These are phyloP conservation scores for Timandra comae DNA, from an alignment of 2,888 invertebrate species.

Conservation along the genomic window DNA sequence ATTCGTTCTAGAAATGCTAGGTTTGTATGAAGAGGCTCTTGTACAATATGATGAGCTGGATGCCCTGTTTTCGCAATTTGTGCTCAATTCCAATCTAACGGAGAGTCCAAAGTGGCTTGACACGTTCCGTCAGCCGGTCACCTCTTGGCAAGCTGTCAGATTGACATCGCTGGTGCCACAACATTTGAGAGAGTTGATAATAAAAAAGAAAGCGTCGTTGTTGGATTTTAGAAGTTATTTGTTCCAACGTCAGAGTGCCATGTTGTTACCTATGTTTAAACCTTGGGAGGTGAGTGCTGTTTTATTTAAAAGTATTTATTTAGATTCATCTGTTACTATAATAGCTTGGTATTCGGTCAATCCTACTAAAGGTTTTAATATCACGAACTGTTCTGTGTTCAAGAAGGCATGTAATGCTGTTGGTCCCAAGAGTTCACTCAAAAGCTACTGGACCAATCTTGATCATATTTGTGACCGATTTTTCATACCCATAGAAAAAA, in stretches of 20 bases:
- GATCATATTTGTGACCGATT: no score
- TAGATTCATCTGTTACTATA: no score
- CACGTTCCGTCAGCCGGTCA: constrained; percentile 86
- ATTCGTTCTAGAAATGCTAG: constrained; percentile 95
- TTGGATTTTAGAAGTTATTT: constrained; percentile 95
- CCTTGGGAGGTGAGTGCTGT: constrained; percentile 91
- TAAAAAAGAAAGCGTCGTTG: constrained; percentile 80
- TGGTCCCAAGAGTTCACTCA: no score
- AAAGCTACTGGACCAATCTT: no score
- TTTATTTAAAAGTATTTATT: no score
- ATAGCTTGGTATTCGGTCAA: no score
- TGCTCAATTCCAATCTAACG: constrained; percentile 93
- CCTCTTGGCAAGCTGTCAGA: constrained; percentile 89
- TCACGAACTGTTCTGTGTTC: no score
- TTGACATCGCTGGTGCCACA: constrained; percentile 78
- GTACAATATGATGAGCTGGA: constrained; percentile 98
- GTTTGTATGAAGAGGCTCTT: constrained; percentile 93
- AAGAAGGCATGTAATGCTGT: no score
- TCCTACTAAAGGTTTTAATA: no score
- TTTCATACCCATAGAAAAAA: no score
- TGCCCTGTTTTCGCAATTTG: constrained; percentile 96
- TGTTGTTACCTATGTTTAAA: constrained; percentile 83
- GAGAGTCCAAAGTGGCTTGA: constrained; percentile 91
- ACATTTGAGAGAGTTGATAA: constrained; percentile 67
- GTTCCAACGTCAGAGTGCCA: constrained; percentile 93